phyloP scores from a whole-genome alignment of 2,888 invertebrate species.

The Tryphoninae sp. region DNA sequence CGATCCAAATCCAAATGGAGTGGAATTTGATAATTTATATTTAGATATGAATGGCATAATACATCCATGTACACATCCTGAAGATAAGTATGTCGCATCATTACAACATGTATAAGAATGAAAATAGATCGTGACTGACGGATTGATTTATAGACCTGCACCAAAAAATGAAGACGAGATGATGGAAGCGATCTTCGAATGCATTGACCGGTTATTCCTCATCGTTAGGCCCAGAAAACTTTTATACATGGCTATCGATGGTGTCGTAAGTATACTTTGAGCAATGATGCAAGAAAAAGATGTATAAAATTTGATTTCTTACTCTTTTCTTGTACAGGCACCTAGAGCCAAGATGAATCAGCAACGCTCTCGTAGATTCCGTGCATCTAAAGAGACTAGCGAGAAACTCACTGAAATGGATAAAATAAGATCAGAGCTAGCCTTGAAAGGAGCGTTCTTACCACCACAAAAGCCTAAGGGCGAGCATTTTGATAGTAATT shows the following conservation, averaged over 20 bases:
- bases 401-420: constrained; percentile 95
- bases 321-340: constrained; percentile 83
- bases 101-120: no score
- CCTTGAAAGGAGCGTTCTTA: constrained; percentile 87
- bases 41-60: constrained; percentile 99
- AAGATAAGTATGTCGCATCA: constrained; percentile 87
- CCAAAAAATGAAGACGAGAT: constrained; percentile 99
- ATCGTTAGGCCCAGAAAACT: constrained; percentile 96
- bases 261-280: constrained; percentile 87
- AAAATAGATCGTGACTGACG: not conserved
- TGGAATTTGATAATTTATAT: constrained; percentile 99
- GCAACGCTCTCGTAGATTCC: constrained; percentile 97
- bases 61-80: constrained; percentile 99
- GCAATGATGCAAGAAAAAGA: not conserved
- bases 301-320: constrained; percentile 11
- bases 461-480: constrained; percentile 95
- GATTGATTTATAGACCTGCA: constrained; percentile 85
- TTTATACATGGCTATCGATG: constrained; percentile 99
- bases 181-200: constrained; percentile 99
- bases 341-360: constrained; percentile 99
- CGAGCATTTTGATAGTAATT: constrained; percentile 99
- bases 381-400: constrained; percentile 96
- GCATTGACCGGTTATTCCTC: constrained; percentile 96
- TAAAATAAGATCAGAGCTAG: constrained; percentile 88
- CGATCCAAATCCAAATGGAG: constrained; percentile 96